Evolutionary conservation across 2,888 invertebrate genomes (phyloP), one percentile per base, ranked within the genome.

Genomic region (Perizoma affinitatum): DNA sequence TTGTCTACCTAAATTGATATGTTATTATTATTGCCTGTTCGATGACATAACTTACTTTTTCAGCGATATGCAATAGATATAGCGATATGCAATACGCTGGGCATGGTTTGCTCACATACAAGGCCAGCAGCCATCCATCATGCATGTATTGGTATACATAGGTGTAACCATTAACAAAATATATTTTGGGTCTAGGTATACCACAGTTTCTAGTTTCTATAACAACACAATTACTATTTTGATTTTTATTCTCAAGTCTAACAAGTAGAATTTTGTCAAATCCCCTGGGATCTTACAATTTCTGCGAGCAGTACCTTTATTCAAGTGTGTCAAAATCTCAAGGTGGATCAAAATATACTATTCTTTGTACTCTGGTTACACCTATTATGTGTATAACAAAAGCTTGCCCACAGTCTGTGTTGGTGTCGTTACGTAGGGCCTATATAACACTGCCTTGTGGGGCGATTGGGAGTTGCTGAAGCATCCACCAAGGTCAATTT

Each of bases 401-500:
- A 71, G 68, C 66, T 54, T 71, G 72, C 70, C 79, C 62, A 71
- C 58, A 60, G 75, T 78, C 78, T 74, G 75, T 70, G 66, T 65
- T 65, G 66, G 61, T 63, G 52, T 45, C 57, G 44, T 60, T 55
- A 58, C 51, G 62, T 56, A 63, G 81, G 87, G 88, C 54, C 87
- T 88, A 86, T 87, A 87, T 86, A 90, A 90, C 90, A 90, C 90
- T 71, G 70, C 73, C 79, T 82, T 79, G 80, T 78, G 69, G 80
- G 86, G 89, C 90, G 84, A 90, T 82, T 77, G 82, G 87, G 89
- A 80, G 87, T 80, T 82, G 80, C 79, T 58, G 59, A 57, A 62
- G 80, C 82, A 82, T 86, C 90, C 83, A 90, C 89, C 91, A 92
- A 90, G 88, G 90, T 91, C 92, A 92, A 88, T 78, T 91, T 92